Percentiles rank a stretch among this genome's conserved stretches.
Evolutionary conservation across 2,113 vertebrate genomes (phyloP).

Genomic region (Heterochromis multidens): DNA sequence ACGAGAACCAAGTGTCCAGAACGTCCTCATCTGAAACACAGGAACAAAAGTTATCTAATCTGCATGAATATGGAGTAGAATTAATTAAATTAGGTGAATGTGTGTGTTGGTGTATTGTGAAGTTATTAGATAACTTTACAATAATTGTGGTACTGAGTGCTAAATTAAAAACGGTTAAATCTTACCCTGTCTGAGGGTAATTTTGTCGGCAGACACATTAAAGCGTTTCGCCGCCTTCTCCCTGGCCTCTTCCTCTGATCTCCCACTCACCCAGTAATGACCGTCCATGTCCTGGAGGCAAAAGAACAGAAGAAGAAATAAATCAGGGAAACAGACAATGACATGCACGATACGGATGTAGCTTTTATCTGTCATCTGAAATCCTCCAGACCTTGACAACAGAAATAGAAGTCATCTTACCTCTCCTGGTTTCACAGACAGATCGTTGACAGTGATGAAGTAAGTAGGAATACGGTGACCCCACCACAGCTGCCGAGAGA

Average conservation of each 20-base stretch:
- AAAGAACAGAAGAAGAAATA: neutral
- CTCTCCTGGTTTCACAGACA: conserved; percentile 81
- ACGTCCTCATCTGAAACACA: conserved; percentile 81
- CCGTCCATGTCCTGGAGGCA: conserved; percentile 80
- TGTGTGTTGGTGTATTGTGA: neutral
- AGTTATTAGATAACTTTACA: neutral
- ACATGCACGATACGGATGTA: neutral
- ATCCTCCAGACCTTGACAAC: neutral
- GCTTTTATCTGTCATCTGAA: neutral
- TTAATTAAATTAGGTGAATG: neutral
- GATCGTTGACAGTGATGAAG: conserved; percentile 81
- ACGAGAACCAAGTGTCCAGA: conserved; percentile 91
- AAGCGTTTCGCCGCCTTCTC: conserved; percentile 84
- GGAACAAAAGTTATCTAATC: conserved; percentile 1
- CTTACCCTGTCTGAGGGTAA: conserved; percentile 84
- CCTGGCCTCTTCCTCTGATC: conserved; percentile 78
- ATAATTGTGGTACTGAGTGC: neutral
- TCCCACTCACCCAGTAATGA: conserved; percentile 88
- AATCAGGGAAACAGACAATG: neutral
- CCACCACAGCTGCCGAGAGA: conserved; percentile 93
- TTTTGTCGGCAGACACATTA: conserved; percentile 78
- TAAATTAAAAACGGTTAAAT: neutral
- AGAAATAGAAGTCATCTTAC: conserved; percentile 49
- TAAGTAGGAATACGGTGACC: conserved; percentile 90
- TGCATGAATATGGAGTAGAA: neutral